Conservation (phyloP, 1,140 invertebrate genomes). For the Anoplolepis gracilipes region DNA sequence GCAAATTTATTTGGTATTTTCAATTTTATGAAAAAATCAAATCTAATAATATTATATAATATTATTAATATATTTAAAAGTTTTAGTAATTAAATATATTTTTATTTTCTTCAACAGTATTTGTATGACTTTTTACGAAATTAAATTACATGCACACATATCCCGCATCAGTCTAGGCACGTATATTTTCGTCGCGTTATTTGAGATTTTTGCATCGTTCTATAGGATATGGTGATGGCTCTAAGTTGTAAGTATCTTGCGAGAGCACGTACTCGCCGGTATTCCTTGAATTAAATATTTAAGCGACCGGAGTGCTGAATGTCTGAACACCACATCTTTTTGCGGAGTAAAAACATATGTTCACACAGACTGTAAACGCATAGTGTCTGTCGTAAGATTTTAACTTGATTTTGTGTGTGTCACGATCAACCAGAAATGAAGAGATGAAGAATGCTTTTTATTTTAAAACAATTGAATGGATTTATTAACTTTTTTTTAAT, state of each 20-base stretch:
- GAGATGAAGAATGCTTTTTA: neutral
- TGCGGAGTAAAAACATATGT: slow-evolving; percentile 30
- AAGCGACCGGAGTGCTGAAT: slow-evolving; percentile 61
- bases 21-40: neutral
- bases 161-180: neutral
- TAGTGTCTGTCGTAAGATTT: slow-evolving; percentile 17
- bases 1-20: neutral
- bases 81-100: neutral
- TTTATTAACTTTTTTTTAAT: neutral
- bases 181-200: neutral
- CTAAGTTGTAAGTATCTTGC: slow-evolving; percentile 38
- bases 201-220: neutral
- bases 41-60: neutral
- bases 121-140: neutral
- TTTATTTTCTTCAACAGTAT: no score
- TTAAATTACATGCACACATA: neutral
- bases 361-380: slow-evolving; percentile 20
- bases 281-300: slow-evolving; percentile 67
- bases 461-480: neutral
- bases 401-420: neutral
- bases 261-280: slow-evolving; percentile 9
- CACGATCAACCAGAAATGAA: neutral
- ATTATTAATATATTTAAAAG: neutral
- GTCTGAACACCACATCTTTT: slow-evolving; percentile 60
- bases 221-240: neutral